Conservation (phyloP, 2,113 vertebrate species). For the Lepisosteus oculatus region DNA sequence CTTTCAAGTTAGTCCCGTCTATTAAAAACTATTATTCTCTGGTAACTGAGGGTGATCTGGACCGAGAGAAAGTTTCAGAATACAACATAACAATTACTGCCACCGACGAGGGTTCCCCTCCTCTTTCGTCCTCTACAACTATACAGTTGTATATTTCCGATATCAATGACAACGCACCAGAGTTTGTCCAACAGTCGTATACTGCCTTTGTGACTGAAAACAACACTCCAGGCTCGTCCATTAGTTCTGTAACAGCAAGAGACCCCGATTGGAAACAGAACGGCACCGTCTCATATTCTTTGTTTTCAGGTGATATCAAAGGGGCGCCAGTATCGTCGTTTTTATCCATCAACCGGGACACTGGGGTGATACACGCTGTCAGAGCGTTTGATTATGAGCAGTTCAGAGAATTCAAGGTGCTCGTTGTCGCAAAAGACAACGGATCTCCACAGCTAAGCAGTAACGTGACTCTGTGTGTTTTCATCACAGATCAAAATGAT, state of each 20-base stretch:
- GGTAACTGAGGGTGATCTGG: not conserved
- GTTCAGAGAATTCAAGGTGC: conserved; percentile 32
- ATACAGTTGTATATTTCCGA: conserved; percentile 43
- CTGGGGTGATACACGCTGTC: conserved; percentile 45
- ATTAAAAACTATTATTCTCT: conserved; percentile 19
- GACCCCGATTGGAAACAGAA: conserved; percentile 46
- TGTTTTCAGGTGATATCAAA: conserved; percentile 24
- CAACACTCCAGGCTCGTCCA: conserved; percentile 42
- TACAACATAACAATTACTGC: conserved; percentile 6
- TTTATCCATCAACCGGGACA: conserved; percentile 50
- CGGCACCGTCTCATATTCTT: conserved; percentile 40
- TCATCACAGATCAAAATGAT: conserved; percentile 42
- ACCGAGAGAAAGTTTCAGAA: not conserved
- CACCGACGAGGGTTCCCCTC: conserved; percentile 32
- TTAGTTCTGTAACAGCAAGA: conserved; percentile 38
- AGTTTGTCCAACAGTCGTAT: conserved; percentile 35
- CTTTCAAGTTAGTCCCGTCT: conserved; percentile 48
- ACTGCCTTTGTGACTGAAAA: conserved; percentile 44
- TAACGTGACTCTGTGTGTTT: conserved; percentile 37
- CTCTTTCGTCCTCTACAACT: conserved; percentile 25
- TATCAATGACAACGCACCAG: conserved; percentile 46
- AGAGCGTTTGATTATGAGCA: conserved; percentile 53
- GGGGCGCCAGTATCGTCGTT: conserved; percentile 36
- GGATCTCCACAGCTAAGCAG: conserved; percentile 46
- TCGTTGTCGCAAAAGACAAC: conserved; percentile 36